Conservation (phyloP, 2,888 invertebrate species). For the Cantharis rufa region DNA sequence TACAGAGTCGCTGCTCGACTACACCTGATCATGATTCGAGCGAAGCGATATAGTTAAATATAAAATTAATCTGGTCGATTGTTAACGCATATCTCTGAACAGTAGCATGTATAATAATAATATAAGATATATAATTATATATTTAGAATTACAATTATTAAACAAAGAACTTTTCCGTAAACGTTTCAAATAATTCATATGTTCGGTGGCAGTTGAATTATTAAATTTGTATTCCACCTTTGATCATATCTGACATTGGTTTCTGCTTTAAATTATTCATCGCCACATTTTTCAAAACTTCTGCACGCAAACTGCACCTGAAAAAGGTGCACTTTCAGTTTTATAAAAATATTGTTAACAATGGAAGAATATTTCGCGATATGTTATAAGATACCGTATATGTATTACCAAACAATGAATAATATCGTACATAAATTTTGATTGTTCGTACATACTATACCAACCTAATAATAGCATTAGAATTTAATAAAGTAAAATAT, state of each 20-base stretch:
- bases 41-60: conserved; percentile 13
- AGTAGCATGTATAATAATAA: conserved; percentile 57
- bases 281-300: conserved; percentile 21
- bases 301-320: conserved; percentile 22
- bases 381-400: neutral
- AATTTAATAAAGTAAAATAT: neutral
- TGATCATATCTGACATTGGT: conserved; percentile 30
- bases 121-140: conserved; percentile 56
- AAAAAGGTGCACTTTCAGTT: neutral
- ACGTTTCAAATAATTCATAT: conserved; percentile 38
- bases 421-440: neutral
- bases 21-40: conserved; percentile 12
- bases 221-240: conserved; percentile 32
- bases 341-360: neutral
- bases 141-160: conserved; percentile 57
- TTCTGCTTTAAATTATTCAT: conserved; percentile 29
- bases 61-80: conserved; percentile 32
- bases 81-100: conserved; percentile 46
- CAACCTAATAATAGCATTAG: neutral
- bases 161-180: conserved; percentile 47
- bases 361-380: neutral
- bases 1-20: conserved; percentile 22
- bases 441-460: neutral
- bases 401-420: neutral
- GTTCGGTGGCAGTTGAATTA: conserved; percentile 40